A percentile compares a stretch with the other conserved stretches of the same genome.
These are phyloP conservation scores for Cosmia pyralina DNA, from an alignment of 2,888 invertebrate genomes.

Conservation along the genomic window DNA sequence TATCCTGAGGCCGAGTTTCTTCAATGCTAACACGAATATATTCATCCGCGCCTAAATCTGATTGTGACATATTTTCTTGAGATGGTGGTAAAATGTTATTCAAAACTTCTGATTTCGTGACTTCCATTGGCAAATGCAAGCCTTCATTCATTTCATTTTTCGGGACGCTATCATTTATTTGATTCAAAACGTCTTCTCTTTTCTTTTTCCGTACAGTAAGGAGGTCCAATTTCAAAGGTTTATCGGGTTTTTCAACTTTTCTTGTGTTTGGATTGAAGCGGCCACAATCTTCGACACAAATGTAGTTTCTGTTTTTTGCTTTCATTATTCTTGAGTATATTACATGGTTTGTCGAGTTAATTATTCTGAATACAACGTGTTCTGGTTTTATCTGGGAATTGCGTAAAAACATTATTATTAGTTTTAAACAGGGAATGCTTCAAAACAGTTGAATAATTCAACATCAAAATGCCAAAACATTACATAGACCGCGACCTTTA, in stretches of 20 bases:
- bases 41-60: constrained; percentile 7
- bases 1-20: background rate
- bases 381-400: constrained; percentile 74
- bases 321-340: constrained; percentile 82
- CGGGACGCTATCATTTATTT: background rate
- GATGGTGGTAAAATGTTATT: background rate
- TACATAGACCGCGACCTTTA: background rate
- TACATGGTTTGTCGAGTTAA: constrained; percentile 74
- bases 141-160: background rate
- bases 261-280: constrained; percentile 65
- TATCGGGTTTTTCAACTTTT: constrained; percentile 64
- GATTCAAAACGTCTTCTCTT: background rate
- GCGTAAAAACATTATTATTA: background rate
- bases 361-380: constrained; percentile 74
- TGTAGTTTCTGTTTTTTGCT: constrained; percentile 70
- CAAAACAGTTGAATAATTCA: background rate
- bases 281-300: constrained; percentile 77
- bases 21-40: background rate
- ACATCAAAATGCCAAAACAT: background rate
- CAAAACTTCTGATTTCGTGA: background rate
- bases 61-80: constrained; percentile 11
- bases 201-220: constrained; percentile 13
- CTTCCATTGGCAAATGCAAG: background rate
- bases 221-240: constrained; percentile 63
- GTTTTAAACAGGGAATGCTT: background rate